Percentiles rank a stretch among this genome's conserved stretches.
Conservation (phyloP, 92 coral and sea anemone genomes). For the Ricordea florida region DNA sequence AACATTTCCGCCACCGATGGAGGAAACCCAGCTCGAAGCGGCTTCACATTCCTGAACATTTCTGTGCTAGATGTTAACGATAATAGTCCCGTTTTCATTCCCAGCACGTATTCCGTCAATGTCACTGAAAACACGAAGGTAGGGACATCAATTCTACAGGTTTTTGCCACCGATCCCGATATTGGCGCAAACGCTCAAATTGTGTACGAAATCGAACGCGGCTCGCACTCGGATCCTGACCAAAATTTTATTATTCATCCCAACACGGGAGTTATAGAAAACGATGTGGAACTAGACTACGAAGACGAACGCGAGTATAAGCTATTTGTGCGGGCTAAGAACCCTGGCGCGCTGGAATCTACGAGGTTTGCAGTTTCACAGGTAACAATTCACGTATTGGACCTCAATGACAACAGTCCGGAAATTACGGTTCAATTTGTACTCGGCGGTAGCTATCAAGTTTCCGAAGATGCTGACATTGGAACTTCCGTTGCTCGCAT, state of each 20-base stretch:
- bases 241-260: slow-evolving; percentile 56
- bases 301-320: slow-evolving; percentile 56
- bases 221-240: slow-evolving; percentile 56
- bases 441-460: slow-evolving; percentile 65
- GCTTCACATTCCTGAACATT: slow-evolving; percentile 64
- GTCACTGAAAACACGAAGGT: slow-evolving; percentile 55
- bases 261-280: slow-evolving; percentile 63
- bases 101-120: slow-evolving; percentile 53
- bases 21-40: slow-evolving; percentile 70
- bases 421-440: slow-evolving; percentile 43
- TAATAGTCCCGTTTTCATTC: slow-evolving; percentile 70
- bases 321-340: slow-evolving; percentile 76
- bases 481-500: slow-evolving; percentile 80
- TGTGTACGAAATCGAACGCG: slow-evolving; percentile 65
- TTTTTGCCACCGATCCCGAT: slow-evolving; percentile 87
- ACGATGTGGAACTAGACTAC: slow-evolving; percentile 61
- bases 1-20: slow-evolving; percentile 92
- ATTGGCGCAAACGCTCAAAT: slow-evolving; percentile 79
- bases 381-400: slow-evolving; percentile 68
- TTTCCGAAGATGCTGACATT: slow-evolving; percentile 71
- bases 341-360: slow-evolving; percentile 41
- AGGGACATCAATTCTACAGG: slow-evolving; percentile 61
- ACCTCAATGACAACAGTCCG: slow-evolving; percentile 87
- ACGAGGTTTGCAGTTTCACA: slow-evolving; percentile 9
- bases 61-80: slow-evolving; percentile 85